Conservation (phyloP, 2,797 vertebrate species). For the Channa striata region DNA sequence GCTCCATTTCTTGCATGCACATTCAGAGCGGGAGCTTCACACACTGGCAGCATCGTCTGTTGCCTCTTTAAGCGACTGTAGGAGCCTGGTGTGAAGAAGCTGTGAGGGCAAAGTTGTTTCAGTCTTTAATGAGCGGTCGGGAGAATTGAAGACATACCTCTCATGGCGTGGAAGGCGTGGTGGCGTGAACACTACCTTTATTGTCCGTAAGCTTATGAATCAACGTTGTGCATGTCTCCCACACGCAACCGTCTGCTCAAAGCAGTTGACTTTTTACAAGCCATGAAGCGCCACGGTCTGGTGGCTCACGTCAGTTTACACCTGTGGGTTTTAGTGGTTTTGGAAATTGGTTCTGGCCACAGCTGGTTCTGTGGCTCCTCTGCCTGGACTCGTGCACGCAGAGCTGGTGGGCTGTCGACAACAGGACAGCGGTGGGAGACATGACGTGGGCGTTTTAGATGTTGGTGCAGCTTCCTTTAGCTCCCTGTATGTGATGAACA, state of each 20-base stretch:
- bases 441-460: not conserved
- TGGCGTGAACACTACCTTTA: not conserved
- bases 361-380: conserved; percentile 73
- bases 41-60: not conserved
- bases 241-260: not conserved
- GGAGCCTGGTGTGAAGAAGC: too few species aligned
- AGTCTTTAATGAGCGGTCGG: too few species aligned
- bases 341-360: conserved; percentile 29
- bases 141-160: not conserved
- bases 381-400: too few species aligned
- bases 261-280: not conserved
- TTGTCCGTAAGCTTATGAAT: conserved; percentile 18
- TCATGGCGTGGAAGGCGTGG: conserved; percentile 8
- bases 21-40: not conserved
- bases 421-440: not conserved
- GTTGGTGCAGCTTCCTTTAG: conserved; percentile 21
- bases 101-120: too few species aligned
- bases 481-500: conserved; percentile 33
- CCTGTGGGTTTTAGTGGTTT: not conserved
- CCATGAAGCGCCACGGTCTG: not conserved
- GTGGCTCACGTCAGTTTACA: not conserved
- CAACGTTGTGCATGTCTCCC: conserved; percentile 25
- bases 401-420: not conserved
- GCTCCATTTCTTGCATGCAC: too few species aligned
- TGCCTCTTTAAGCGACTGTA: too few species aligned